Evolutionary conservation across 2,888 invertebrate genomes (phyloP).

Genomic region (Idaea aversata): DNA sequence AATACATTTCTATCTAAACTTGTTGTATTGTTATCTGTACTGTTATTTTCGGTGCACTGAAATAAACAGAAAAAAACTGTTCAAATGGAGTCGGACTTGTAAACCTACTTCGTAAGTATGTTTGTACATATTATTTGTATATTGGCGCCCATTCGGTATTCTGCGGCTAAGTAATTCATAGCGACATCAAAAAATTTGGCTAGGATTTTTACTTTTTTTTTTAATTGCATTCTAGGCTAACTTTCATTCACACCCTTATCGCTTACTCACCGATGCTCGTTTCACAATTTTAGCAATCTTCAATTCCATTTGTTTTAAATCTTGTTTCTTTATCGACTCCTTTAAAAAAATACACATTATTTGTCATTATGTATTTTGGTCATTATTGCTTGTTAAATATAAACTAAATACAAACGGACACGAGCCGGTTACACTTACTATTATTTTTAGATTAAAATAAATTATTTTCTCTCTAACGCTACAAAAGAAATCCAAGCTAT

Average conservation of each 20-base stretch:
- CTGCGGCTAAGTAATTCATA: background rate
- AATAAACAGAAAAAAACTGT: background rate
- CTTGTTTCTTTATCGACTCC: slow-evolving; percentile 57
- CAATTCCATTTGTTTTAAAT: slow-evolving; percentile 57
- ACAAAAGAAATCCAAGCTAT: background rate
- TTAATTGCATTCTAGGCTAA: background rate
- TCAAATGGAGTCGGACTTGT: background rate
- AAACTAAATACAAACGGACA: too few relatives aligned
- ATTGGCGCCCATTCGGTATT: background rate
- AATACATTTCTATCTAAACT: background rate
- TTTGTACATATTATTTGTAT: background rate
- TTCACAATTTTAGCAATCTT: slow-evolving; percentile 53
- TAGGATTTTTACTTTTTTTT: background rate
- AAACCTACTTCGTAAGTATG: background rate
- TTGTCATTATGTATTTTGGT: too few relatives aligned
- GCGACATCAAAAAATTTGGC: background rate
- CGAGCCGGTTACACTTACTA: too few relatives aligned
- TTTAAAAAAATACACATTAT: slow-evolving; percentile 4
- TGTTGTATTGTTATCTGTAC: background rate
- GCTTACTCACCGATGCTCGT: slow-evolving; percentile 47
- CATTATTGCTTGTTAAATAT: too few relatives aligned
- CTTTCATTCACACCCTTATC: background rate
- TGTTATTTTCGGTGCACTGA: background rate
- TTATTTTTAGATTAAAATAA: too few relatives aligned
- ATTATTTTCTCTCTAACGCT: too few relatives aligned